A percentile compares a stretch with the other conserved stretches of the same genome.
Conservation (phyloP, 1,140 invertebrate genomes). For the Eueides isabella region DNA sequence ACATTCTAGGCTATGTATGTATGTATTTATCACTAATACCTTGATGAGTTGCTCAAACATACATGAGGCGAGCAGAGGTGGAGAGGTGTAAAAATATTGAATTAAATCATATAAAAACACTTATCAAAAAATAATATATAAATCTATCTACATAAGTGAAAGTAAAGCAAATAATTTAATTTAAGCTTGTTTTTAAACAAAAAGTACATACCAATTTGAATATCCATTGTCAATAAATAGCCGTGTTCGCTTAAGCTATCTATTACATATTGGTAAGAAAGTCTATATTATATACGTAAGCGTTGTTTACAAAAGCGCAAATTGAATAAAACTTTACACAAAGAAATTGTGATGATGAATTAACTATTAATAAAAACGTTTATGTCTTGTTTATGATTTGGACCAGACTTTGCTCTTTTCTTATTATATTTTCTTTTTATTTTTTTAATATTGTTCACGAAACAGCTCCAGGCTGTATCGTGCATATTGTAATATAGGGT, state of each 20-base stretch:
- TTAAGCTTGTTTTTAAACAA: neutral
- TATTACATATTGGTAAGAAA: neutral
- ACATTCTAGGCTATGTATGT: too few species aligned
- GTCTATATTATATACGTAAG: constrained; percentile 23
- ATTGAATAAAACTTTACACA: constrained; percentile 22
- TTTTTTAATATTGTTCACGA: too few species aligned
- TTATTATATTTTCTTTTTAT: too few species aligned
- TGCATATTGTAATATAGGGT: too few species aligned
- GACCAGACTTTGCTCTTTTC: neutral
- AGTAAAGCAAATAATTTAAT: neutral
- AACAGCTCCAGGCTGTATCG: too few species aligned
- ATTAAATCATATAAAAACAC: too few species aligned
- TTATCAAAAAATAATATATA: neutral
- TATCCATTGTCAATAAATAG: constrained; percentile 9
- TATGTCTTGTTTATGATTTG: neutral
- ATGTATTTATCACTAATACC: too few species aligned
- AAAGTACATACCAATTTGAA: constrained; percentile 18
- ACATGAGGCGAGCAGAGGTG: too few species aligned
- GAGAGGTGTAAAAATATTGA: too few species aligned
- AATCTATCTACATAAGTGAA: too few species aligned
- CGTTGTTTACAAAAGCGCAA: constrained; percentile 24
- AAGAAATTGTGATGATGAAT: constrained; percentile 21
- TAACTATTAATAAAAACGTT: constrained; percentile 13
- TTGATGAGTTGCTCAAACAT: too few species aligned
- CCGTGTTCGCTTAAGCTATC: neutral